Percentiles rank a stretch among this genome's conserved stretches.
Evolutionary conservation across 1,140 invertebrate species (phyloP).

Genomic region (Eriosoma lanigerum): DNA sequence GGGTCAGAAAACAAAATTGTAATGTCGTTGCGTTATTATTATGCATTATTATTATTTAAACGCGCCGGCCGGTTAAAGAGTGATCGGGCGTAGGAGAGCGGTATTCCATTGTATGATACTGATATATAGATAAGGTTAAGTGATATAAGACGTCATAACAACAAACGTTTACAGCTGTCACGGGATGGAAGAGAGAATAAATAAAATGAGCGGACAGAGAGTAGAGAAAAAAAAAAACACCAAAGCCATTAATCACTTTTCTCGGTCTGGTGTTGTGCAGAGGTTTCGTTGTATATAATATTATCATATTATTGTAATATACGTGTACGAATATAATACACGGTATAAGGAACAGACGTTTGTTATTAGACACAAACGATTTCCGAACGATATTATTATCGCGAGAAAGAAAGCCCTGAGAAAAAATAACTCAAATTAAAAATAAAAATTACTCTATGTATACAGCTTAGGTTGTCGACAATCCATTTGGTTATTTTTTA

Average conservation of each 20-base stretch:
- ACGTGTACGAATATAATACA: not conserved
- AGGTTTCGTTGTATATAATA: conserved; percentile 34
- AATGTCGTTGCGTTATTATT: not conserved
- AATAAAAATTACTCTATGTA: too few species aligned
- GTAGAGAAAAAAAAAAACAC: conserved; percentile 25
- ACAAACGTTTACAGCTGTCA: conserved; percentile 50
- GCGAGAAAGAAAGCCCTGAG: too few species aligned
- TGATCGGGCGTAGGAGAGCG: too few species aligned
- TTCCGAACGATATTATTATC: too few species aligned
- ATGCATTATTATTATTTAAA: conserved; percentile 38
- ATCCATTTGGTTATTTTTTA: too few species aligned
- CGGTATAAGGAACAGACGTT: not conserved
- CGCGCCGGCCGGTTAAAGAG: not conserved
- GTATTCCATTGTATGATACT: conserved; percentile 31
- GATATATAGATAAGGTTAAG: conserved; percentile 49
- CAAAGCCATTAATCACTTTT: conserved; percentile 41
- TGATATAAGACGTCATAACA: conserved; percentile 50
- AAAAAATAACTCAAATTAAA: too few species aligned
- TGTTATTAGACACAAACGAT: not conserved
- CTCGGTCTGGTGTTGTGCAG: conserved; percentile 18
- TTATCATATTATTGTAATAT: not conserved
- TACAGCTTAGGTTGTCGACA: too few species aligned
- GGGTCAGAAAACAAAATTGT: not conserved
- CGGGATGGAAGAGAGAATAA: too few species aligned
- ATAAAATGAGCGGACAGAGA: not conserved